A percentile compares a stretch with the other conserved stretches of the same genome.
Evolutionary conservation across 2,797 vertebrate species (phyloP).

Genomic region (Orientallactaga sibirica): DNA sequence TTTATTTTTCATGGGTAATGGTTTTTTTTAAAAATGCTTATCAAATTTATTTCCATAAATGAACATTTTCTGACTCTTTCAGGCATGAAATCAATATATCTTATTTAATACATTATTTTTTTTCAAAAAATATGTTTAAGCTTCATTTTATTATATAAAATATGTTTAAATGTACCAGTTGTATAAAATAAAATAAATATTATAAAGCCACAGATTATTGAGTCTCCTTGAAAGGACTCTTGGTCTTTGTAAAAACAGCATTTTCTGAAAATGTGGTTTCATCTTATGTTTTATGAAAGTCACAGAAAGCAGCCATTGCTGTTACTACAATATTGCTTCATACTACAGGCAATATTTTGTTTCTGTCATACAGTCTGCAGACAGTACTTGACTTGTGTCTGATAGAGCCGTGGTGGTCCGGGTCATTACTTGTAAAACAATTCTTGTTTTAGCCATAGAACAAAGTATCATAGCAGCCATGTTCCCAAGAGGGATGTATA

Average conservation of each 20-base stretch:
- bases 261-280: neutral
- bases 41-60: constrained; percentile 58
- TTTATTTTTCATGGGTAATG: constrained; percentile 39
- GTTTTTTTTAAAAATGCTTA: neutral
- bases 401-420: neutral
- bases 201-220: neutral
- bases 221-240: neutral
- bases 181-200: constrained; percentile 21
- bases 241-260: neutral
- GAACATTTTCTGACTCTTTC: neutral
- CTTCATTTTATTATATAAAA: constrained; percentile 25
- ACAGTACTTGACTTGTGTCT: neutral
- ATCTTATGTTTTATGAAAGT: neutral
- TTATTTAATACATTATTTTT: constrained; percentile 14
- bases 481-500: neutral
- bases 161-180: constrained; percentile 26
- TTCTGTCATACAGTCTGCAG: neutral
- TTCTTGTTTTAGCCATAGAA: neutral
- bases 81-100: constrained; percentile 19
- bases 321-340: neutral
- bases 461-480: neutral
- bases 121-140: constrained; percentile 42
- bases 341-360: neutral
- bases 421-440: neutral
- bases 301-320: neutral